Conservation (phyloP, 2,797 vertebrate genomes). For the Florisuga fusca region DNA sequence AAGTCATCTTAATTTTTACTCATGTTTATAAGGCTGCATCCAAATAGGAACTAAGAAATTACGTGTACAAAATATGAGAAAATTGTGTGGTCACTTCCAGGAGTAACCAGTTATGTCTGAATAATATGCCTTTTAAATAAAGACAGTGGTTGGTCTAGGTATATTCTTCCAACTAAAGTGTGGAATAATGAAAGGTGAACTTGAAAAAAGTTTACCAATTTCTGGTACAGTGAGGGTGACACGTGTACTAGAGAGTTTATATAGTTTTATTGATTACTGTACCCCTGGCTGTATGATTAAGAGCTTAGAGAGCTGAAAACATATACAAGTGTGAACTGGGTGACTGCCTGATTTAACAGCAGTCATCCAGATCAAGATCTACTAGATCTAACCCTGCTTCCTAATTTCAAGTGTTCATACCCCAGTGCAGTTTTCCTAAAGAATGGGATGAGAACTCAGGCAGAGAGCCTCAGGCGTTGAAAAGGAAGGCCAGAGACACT, state of each 20-base stretch:
- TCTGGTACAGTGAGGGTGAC: neutral
- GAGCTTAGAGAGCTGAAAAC: neutral
- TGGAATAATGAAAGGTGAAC: neutral
- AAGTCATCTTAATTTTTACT: constrained; percentile 2
- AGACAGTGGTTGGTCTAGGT: neutral
- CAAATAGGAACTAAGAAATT: neutral
- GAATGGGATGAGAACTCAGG: neutral
- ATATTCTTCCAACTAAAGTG: neutral
- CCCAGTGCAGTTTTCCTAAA: neutral
- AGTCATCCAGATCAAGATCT: neutral
- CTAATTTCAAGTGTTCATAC: neutral
- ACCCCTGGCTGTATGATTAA: neutral
- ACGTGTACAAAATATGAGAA: neutral
- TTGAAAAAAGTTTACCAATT: neutral
- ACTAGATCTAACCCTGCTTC: neutral
- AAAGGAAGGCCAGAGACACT: neutral
- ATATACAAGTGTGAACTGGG: neutral
- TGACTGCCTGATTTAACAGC: neutral
- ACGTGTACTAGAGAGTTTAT: neutral
- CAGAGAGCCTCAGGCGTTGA: neutral
- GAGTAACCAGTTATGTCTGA: neutral
- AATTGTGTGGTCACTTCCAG: neutral
- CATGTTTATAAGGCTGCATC: neutral
- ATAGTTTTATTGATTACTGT: neutral
- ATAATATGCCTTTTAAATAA: neutral